Evolutionary conservation across 2,113 vertebrate genomes (phyloP).

Genomic region (Dissostichus mawsoni): DNA sequence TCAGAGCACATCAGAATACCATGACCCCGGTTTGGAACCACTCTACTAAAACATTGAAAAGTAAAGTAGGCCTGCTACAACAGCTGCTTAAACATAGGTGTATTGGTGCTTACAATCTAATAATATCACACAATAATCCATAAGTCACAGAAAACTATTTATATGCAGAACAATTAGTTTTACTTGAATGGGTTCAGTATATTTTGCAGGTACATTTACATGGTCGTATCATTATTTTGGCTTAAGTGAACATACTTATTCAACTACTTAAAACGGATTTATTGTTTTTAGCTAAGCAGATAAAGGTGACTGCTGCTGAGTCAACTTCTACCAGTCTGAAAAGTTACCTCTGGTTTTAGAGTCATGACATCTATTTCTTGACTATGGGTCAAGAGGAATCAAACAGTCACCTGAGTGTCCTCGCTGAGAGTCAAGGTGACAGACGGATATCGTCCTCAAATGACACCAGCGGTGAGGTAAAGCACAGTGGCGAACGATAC

Average conservation of each 20-base stretch:
- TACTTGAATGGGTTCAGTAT: no score
- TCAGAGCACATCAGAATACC: background rate
- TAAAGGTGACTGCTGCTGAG: background rate
- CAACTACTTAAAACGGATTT: background rate
- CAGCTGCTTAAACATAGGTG: background rate
- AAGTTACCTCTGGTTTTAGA: slow-evolving; percentile 37
- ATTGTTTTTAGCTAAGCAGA: background rate
- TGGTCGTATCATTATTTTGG: background rate
- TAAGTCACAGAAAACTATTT: background rate
- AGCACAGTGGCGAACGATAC: slow-evolving; percentile 57
- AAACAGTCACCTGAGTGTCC: slow-evolving; percentile 39
- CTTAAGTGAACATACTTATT: background rate
- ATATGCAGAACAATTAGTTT: background rate
- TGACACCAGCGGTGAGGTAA: slow-evolving; percentile 63
- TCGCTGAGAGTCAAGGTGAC: slow-evolving; percentile 61
- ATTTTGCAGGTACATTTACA: background rate
- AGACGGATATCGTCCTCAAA: slow-evolving; percentile 63
- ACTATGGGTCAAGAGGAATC: slow-evolving; percentile 15
- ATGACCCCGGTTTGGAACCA: background rate
- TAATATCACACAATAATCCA: background rate
- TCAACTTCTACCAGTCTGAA: slow-evolving; percentile 24
- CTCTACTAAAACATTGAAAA: background rate
- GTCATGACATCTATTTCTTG: slow-evolving; percentile 35
- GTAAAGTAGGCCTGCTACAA: background rate
- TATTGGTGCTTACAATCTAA: background rate